Conservation (phyloP, 2,113 vertebrate genomes). For the Microcebus lehilahytsara region DNA sequence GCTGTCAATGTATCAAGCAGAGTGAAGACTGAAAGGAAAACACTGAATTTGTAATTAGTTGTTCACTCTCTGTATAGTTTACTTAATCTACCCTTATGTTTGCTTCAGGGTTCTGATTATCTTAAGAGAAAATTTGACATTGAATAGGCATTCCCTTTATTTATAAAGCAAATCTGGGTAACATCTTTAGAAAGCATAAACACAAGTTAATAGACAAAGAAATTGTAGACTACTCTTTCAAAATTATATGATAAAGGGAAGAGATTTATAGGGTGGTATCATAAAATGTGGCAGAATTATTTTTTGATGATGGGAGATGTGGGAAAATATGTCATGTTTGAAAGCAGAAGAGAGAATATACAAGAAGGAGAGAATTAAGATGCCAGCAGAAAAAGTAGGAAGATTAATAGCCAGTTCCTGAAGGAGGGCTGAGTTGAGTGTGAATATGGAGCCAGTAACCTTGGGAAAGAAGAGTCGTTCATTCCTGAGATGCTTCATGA, state of each 20-base stretch:
- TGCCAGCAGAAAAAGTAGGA: neutral
- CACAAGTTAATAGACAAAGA: neutral
- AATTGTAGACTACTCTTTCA: neutral
- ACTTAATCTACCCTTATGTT: neutral
- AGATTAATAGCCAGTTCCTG: neutral
- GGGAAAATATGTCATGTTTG: neutral
- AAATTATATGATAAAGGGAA: neutral
- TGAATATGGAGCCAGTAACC: neutral
- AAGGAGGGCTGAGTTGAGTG: neutral
- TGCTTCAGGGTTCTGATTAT: neutral
- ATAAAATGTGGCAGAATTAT: neutral
- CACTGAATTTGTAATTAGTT: neutral
- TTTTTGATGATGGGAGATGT: neutral
- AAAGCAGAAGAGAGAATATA: neutral
- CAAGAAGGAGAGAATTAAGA: neutral
- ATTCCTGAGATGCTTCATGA: neutral
- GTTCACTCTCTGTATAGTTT: neutral
- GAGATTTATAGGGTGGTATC: neutral
- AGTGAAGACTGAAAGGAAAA: neutral
- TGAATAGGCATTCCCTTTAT: neutral
- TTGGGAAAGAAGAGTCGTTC: neutral
- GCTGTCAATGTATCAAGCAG: neutral
- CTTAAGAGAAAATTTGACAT: neutral
- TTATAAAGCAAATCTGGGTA: neutral
- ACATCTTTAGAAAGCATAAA: neutral